Conservation (phyloP, 2,113 vertebrate species). For the Saccopteryx bilineata region DNA sequence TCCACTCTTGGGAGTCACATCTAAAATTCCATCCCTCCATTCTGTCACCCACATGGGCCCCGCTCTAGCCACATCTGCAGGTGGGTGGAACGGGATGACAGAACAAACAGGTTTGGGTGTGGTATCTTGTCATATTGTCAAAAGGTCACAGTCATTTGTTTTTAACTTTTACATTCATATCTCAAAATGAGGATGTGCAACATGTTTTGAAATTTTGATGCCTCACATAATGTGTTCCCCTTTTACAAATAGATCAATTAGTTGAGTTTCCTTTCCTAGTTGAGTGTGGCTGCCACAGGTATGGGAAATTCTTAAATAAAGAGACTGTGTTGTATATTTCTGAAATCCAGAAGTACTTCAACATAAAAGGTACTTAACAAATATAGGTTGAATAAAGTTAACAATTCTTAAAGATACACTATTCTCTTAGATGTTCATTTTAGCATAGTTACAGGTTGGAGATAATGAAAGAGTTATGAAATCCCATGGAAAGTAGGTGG, state of each 20-base stretch:
- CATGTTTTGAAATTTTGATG: conserved; percentile 5
- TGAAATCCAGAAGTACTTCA: conserved; percentile 31
- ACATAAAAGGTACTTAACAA: neutral
- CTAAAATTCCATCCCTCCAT: neutral
- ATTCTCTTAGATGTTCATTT: conserved; percentile 34
- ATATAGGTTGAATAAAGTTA: conserved; percentile 5
- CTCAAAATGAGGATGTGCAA: neutral
- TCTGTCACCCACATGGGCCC: conserved; percentile 16
- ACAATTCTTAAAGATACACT: conserved; percentile 3
- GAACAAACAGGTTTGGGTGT: conserved; percentile 48
- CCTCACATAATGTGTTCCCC: neutral
- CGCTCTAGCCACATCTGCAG: neutral
- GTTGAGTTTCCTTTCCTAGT: neutral
- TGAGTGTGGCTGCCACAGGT: neutral
- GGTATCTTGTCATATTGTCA: conserved; percentile 30
- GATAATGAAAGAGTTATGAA: neutral
- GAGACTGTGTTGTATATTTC: neutral
- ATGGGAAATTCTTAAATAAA: neutral
- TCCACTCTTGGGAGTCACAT: neutral
- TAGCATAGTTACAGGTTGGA: neutral
- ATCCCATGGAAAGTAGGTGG: neutral
- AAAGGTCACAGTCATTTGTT: conserved; percentile 23
- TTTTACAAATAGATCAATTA: conserved; percentile 12
- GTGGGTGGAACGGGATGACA: neutral
- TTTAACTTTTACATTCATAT: neutral